Percentiles rank a stretch among this genome's conserved stretches.
Conservation (phyloP, 2,888 invertebrate genomes). For the Caenorhabditis becei region DNA sequence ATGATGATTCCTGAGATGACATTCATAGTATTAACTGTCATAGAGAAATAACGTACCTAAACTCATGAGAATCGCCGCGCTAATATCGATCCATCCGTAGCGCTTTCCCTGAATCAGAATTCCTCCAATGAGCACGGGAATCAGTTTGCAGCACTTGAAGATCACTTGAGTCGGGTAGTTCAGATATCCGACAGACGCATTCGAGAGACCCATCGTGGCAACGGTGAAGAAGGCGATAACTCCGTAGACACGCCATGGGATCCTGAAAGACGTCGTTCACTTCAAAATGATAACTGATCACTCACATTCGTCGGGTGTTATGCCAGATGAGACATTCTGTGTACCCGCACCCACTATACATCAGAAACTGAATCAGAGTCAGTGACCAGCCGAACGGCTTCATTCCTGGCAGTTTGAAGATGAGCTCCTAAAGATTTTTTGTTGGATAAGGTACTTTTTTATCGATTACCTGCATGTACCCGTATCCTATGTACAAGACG, state of each 20-base stretch:
- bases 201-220: constrained; percentile 96
- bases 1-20: constrained; percentile 84
- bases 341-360: constrained; percentile 89
- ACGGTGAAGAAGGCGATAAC: constrained; percentile 91
- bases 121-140: constrained; percentile 95
- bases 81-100: constrained; percentile 71
- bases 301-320: constrained; percentile 84
- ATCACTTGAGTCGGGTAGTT: constrained; percentile 97
- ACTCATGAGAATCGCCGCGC: constrained; percentile 79
- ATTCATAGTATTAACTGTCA: not conserved
- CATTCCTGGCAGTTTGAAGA: constrained; percentile 93
- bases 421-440: constrained; percentile 86
- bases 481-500: constrained; percentile 91
- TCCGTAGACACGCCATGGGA: constrained; percentile 89
- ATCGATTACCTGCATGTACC: constrained; percentile 86
- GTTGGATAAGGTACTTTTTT: too few relatives aligned
- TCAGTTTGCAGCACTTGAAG: constrained; percentile 97
- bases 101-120: constrained; percentile 88
- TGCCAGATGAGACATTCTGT: constrained; percentile 85
- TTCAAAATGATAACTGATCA: not conserved
- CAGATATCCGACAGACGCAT: constrained; percentile 93
- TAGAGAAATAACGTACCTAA: constrained; percentile 67
- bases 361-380: constrained; percentile 92
- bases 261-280: constrained; percentile 84
- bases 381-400: constrained; percentile 93